A percentile compares a stretch with the other conserved stretches of the same genome.
Evolutionary conservation across 2,888 invertebrate genomes (phyloP).

Genomic region (Tenthredo amoena): DNA sequence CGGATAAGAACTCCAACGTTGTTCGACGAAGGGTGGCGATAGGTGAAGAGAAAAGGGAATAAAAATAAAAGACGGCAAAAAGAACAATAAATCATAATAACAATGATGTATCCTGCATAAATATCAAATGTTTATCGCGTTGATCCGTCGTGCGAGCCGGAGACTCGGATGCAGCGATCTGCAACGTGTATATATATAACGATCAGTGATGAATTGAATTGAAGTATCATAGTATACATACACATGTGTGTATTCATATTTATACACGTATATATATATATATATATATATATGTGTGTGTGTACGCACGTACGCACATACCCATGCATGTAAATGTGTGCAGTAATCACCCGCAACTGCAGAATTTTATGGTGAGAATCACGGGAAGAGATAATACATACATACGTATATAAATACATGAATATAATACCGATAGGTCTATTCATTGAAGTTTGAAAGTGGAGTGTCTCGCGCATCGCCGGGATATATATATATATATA

Average conservation of each 20-base stretch:
- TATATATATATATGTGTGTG: too few relatives aligned
- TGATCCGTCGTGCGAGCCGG: neutral
- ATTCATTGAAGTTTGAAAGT: neutral
- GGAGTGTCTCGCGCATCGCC: neutral
- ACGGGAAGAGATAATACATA: neutral
- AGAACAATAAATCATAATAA: neutral
- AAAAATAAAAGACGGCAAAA: neutral
- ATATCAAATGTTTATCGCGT: neutral
- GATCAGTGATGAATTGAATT: slow-evolving; percentile 23
- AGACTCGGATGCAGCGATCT: neutral
- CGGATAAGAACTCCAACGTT: neutral
- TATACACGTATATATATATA: neutral
- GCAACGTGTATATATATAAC: neutral
- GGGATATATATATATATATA: too few relatives aligned
- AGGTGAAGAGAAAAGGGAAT: neutral
- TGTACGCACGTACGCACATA: too few relatives aligned
- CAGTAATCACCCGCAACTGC: neutral
- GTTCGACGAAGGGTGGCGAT: neutral
- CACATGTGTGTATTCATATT: too few relatives aligned
- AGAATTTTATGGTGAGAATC: neutral
- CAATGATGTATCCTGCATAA: neutral
- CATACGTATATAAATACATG: neutral
- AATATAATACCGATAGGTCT: neutral
- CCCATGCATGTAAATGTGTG: neutral
- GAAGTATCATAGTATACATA: neutral